Evolutionary conservation across 1,140 invertebrate species (phyloP).

Genomic region (Lucilia sericata): DNA sequence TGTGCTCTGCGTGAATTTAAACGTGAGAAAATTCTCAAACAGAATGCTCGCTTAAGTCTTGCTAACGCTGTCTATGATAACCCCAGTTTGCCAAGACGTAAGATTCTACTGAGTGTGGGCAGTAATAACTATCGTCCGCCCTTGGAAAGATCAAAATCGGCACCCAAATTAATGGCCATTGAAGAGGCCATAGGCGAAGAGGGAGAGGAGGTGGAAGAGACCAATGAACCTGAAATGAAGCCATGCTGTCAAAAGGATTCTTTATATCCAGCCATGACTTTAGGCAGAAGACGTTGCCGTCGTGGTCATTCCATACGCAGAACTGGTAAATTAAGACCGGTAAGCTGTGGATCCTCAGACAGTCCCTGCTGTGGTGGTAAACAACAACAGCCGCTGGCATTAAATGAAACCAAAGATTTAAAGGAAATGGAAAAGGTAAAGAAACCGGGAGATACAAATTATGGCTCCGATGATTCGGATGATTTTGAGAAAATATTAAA

Average conservation of each 20-base stretch:
- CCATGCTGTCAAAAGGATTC: slow-evolving; percentile 67
- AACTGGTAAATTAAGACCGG: slow-evolving; percentile 57
- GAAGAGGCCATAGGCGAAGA: slow-evolving; percentile 91
- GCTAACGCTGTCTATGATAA: slow-evolving; percentile 89
- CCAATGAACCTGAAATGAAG: slow-evolving; percentile 66
- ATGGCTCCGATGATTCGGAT: slow-evolving; percentile 64
- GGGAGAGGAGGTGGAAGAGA: slow-evolving; percentile 72
- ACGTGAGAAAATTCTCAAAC: slow-evolving; percentile 90
- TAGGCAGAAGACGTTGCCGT: slow-evolving; percentile 67
- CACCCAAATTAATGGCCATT: slow-evolving; percentile 93
- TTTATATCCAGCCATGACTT: slow-evolving; percentile 68
- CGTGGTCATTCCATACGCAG: slow-evolving; percentile 63
- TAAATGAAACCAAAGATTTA: slow-evolving; percentile 27
- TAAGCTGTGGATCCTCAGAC: slow-evolving; percentile 24
- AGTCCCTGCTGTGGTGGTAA: not conserved
- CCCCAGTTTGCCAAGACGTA: slow-evolving; percentile 82
- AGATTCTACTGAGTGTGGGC: slow-evolving; percentile 83
- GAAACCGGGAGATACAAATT: not conserved
- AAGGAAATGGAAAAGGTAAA: not conserved
- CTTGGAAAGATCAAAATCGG: slow-evolving; percentile 92
- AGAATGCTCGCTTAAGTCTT: slow-evolving; percentile 93
- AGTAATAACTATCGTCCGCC: slow-evolving; percentile 89
- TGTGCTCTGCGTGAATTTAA: slow-evolving; percentile 94
- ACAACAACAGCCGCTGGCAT: slow-evolving; percentile 2
- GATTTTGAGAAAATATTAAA: slow-evolving; percentile 66